phyloP scores from a whole-genome alignment of 2,113 vertebrate genomes.

The Odontesthes bonariensis region DNA sequence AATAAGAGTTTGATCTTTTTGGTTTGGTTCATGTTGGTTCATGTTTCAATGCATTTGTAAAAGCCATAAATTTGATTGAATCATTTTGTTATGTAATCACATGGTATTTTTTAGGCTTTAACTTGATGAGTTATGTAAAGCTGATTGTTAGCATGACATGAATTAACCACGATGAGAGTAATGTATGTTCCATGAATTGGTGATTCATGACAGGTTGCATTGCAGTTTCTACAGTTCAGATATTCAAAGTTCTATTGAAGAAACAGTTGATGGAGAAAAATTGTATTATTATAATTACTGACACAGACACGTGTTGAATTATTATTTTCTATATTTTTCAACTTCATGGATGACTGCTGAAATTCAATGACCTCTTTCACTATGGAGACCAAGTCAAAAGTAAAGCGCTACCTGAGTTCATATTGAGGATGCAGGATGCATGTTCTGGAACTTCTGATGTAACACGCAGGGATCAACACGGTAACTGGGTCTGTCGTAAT shows the following conservation, averaged over 20 bases:
- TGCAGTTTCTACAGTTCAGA: not conserved
- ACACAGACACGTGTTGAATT: rapidly evolving
- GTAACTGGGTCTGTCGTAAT: conserved; percentile 83
- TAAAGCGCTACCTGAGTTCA: conserved; percentile 30
- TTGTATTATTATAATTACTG: rapidly evolving
- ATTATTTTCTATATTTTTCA: not conserved
- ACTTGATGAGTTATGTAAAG: not conserved
- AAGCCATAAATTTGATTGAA: not conserved
- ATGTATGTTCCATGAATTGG: not conserved
- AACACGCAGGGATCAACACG: conserved; percentile 69
- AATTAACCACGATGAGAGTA: not conserved
- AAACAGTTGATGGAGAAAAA: too few species aligned
- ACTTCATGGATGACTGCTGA: not conserved
- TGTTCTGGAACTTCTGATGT: conserved; percentile 75
- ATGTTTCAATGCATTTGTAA: not conserved
- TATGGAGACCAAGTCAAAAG: not conserved
- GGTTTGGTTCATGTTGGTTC: too few species aligned
- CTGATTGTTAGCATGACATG: not conserved
- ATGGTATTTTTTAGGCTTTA: not conserved
- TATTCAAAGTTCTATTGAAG: too few species aligned
- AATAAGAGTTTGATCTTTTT: too few species aligned
- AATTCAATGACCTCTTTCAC: conserved; percentile 22
- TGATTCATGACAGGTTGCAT: conserved; percentile 3
- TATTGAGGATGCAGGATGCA: conserved; percentile 39
- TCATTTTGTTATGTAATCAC: not conserved